These are phyloP conservation scores for Corydoras maculifer DNA, from an alignment of 2,113 vertebrate genomes.

Conservation along the genomic window DNA sequence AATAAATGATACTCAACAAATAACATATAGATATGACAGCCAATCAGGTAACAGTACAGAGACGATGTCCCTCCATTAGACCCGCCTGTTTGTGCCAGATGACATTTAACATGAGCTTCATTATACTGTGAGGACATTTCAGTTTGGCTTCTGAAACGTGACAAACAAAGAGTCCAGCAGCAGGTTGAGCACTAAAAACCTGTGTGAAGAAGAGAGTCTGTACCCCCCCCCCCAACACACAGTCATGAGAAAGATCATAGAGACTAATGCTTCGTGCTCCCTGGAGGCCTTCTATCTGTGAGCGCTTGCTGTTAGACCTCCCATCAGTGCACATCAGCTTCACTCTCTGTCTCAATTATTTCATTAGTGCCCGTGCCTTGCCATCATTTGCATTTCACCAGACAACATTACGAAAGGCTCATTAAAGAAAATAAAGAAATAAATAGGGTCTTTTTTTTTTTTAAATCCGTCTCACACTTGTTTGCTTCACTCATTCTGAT, in stretches of 20 bases:
- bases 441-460: neutral
- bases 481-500: slow-evolving; percentile 50
- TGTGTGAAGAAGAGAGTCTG: slow-evolving; percentile 25
- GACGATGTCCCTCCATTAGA: neutral
- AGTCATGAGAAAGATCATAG: neutral
- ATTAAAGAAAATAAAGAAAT: slow-evolving; percentile 22
- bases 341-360: slow-evolving; percentile 48
- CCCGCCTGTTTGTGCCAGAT: neutral
- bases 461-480: slow-evolving; percentile 13
- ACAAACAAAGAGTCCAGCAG: slow-evolving; percentile 27
- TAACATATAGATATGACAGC: too few relatives aligned
- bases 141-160: neutral
- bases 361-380: slow-evolving; percentile 39
- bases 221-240: neutral
- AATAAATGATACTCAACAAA: neutral
- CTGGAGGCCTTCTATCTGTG: slow-evolving; percentile 31
- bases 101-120: neutral
- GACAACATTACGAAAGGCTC: slow-evolving; percentile 40
- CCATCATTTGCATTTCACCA: slow-evolving; percentile 39
- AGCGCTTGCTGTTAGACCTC: slow-evolving; percentile 20
- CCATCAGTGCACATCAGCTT: slow-evolving; percentile 42
- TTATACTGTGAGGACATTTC: slow-evolving; percentile 12
- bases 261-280: neutral
- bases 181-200: neutral
- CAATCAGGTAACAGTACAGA: neutral